These are phyloP conservation scores for Thymelicus lineola DNA, from an alignment of 2,888 invertebrate species.

Conservation along the genomic window DNA sequence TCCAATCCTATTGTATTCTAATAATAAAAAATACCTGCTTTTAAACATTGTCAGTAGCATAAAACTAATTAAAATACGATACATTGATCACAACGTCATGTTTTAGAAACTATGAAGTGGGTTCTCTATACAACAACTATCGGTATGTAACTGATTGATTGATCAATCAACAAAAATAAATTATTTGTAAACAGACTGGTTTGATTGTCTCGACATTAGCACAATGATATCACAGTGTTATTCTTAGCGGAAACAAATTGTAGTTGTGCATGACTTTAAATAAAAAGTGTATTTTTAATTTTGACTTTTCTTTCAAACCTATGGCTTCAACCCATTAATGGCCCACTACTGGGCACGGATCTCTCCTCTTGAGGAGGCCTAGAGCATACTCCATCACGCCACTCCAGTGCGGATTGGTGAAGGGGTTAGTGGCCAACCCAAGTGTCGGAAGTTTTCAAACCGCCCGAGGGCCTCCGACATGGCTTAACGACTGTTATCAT, in stretches of 20 bases:
- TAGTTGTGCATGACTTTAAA: conserved; percentile 82
- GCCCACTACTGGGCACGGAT: too few species aligned
- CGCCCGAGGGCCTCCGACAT: too few species aligned
- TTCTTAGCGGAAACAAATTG: conserved; percentile 70
- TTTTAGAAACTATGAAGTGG: background rate
- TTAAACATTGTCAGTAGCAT: background rate
- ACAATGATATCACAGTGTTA: conserved; percentile 73
- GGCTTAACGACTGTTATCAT: too few species aligned
- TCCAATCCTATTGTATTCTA: background rate
- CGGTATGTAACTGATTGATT: background rate
- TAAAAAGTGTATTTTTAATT: conserved; percentile 79
- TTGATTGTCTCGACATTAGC: conserved; percentile 61
- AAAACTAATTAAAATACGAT: background rate
- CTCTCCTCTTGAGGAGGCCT: too few species aligned
- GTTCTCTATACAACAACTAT: conserved; percentile 23
- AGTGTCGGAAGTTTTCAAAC: too few species aligned
- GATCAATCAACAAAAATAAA: background rate
- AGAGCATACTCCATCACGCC: too few species aligned
- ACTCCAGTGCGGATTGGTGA: too few species aligned
- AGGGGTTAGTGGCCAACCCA: too few species aligned
- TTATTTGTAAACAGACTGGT: conserved; percentile 53
- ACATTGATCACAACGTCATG: background rate
- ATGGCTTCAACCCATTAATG: too few species aligned
- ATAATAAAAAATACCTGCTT: too few species aligned
- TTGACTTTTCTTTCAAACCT: conserved; percentile 52